These are phyloP conservation scores for Petrolisthes cinctipes DNA, from an alignment of 2,888 invertebrate genomes.

Conservation along the genomic window DNA sequence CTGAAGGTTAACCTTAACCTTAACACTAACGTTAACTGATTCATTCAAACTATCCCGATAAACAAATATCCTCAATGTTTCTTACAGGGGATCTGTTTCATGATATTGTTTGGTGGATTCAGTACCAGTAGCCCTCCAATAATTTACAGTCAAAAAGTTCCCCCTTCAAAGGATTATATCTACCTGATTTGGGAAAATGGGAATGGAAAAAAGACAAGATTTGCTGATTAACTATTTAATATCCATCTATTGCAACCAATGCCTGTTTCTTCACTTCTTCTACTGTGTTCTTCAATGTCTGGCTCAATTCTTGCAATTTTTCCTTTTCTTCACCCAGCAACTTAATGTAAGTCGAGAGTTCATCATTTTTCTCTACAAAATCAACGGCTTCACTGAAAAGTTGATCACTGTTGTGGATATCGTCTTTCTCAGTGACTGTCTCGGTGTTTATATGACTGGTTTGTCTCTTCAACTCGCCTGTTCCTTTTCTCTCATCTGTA, in stretches of 20 bases:
- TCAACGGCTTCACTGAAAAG: constrained; percentile 25
- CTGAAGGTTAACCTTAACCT: too few relatives aligned
- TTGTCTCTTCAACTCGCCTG: background rate
- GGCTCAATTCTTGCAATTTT: constrained; percentile 31
- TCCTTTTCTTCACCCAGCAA: constrained; percentile 32
- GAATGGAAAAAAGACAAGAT: background rate
- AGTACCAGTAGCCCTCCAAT: too few relatives aligned
- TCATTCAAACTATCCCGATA: too few relatives aligned
- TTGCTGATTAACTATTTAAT: background rate
- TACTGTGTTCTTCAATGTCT: constrained; percentile 36
- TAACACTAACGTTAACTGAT: too few relatives aligned
- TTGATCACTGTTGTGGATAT: background rate
- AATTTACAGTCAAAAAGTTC: too few relatives aligned
- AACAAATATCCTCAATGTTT: too few relatives aligned
- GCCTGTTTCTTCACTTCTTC: constrained; percentile 53
- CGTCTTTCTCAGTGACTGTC: background rate
- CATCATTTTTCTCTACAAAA: constrained; percentile 53
- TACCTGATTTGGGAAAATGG: background rate
- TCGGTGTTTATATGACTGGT: background rate
- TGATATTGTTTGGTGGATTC: too few relatives aligned
- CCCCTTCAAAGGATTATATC: too few relatives aligned
- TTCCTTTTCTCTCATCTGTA: background rate
- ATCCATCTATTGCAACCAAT: constrained; percentile 50
- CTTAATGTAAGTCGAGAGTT: constrained; percentile 13
- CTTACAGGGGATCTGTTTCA: too few relatives aligned